Base-by-base conservation (phyloP, 2,888 invertebrate species). In the Dusona sp. region DNA sequence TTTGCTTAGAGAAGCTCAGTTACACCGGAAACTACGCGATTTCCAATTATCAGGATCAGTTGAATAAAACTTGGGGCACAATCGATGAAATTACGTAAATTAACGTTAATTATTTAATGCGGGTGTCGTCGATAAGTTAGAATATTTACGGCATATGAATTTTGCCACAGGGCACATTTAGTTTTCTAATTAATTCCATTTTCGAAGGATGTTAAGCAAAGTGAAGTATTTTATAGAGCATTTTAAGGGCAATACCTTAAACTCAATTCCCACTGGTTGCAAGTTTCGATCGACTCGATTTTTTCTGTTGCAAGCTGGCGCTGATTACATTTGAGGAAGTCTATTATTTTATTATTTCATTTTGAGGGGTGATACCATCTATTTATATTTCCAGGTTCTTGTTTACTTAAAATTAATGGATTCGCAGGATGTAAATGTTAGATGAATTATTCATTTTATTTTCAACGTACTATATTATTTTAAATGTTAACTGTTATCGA, bases 41-140 rank as follows among this genome's bases (percentile, higher is more conserved):
- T 79, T 80, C 80, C 77, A 77, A 79, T 86, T 83, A 72, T 83
- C 22, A 61, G 79, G 33, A 83, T 74, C 70, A 72, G 64, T 25
- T 33, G 13, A 9, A 83, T 72, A 19, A n/a, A 77, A 75, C 61
- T 70, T 48, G 16, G 19, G 11, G 4, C 38, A 33, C 2, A 42
- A 19, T 22, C 22, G 29, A 42, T 13, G 33, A n/a, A 74, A 64
- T 74, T 42, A 67, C 16, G 16, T 19, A 25, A 42, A 80, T 64
- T 67, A 54, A 65, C 8, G 38, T 29, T 73, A 36, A 48, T 64
- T 45, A 16, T 13, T 36, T 29, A 7, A 25, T 45, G 16, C 22
- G 22, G 13, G 16, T 13, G 11, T 38, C 38, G 25, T 38, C 22
- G 7, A 68, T 3, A 4, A 42, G 13, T 38, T 42, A 13, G 38